Evolutionary conservation across 2,888 invertebrate species (phyloP).

Genomic region (Norana najaformis): DNA sequence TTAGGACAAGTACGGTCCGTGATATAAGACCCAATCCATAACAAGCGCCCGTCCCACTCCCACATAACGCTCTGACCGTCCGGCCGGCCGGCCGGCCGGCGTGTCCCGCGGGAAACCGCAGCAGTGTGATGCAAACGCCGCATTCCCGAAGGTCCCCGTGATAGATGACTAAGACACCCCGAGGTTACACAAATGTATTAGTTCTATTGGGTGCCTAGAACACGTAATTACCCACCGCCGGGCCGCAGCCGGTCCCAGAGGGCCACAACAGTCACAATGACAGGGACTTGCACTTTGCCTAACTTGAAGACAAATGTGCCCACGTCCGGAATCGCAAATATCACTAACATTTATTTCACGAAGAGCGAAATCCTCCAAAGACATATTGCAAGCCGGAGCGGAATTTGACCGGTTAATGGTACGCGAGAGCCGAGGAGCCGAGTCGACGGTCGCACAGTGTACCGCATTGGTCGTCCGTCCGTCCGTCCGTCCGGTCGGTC

Average conservation of each 20-base stretch:
- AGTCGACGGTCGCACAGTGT: constrained; percentile 8
- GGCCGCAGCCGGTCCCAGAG: neutral
- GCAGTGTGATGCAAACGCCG: constrained; percentile 23
- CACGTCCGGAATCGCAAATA: constrained; percentile 15
- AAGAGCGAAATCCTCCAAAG: constrained; percentile 20
- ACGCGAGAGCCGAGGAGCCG: neutral
- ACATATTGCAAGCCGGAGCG: constrained; percentile 20
- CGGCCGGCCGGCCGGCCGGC: constrained; percentile 6
- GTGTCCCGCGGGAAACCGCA: neutral
- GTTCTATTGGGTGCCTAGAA: constrained; percentile 9
- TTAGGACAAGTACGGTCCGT: constrained; percentile 13
- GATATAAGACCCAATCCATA: constrained; percentile 13
- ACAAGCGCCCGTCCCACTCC: constrained; percentile 13
- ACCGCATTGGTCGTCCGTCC: neutral
- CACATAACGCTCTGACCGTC: neutral
- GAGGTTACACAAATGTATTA: constrained; percentile 26
- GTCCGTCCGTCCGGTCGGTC: neutral
- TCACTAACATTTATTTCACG: constrained; percentile 24
- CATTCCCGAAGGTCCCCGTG: constrained; percentile 10
- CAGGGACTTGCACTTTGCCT: constrained; percentile 25
- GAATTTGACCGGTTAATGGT: constrained; percentile 21
- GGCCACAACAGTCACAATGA: neutral
- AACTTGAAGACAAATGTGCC: constrained; percentile 19
- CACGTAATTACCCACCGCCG: constrained; percentile 26
- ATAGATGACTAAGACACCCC: constrained; percentile 24